Percentiles rank a stretch among this genome's conserved stretches.
phyloP scores from a whole-genome alignment of 2,797 vertebrate species.

The Esox masquinongy region DNA sequence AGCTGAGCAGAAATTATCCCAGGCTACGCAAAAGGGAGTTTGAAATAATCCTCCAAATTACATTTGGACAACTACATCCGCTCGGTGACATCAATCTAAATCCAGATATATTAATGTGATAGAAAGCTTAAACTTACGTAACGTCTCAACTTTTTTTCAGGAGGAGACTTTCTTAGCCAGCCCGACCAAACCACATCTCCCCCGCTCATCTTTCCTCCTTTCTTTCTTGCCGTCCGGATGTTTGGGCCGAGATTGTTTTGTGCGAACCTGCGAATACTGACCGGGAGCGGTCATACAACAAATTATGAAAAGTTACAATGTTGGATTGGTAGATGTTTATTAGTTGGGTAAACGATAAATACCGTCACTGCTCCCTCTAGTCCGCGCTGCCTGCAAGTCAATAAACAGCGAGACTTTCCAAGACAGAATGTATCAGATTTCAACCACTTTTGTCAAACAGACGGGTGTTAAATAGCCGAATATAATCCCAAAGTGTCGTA shows the following conservation, averaged over 20 bases:
- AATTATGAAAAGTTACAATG: slow-evolving; percentile 32
- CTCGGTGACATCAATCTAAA: slow-evolving; percentile 35
- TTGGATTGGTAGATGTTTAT: slow-evolving; percentile 14
- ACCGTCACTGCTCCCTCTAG: slow-evolving; percentile 59
- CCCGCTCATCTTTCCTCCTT: slow-evolving; percentile 84
- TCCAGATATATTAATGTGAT: slow-evolving; percentile 44
- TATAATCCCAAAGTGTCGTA: slow-evolving; percentile 12
- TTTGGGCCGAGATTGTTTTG: slow-evolving; percentile 43
- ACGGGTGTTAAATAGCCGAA: slow-evolving; percentile 17
- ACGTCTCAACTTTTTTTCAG: slow-evolving; percentile 99
- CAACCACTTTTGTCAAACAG: slow-evolving; percentile 40
- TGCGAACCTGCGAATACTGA: slow-evolving; percentile 44
- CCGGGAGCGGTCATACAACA: slow-evolving; percentile 18
- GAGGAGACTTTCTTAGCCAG: slow-evolving; percentile 97
- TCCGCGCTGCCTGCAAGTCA: slow-evolving; percentile 37
- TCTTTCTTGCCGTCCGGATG: slow-evolving; percentile 48
- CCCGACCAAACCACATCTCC: slow-evolving; percentile 94
- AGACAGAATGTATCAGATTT: slow-evolving; percentile 48
- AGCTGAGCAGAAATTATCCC: not conserved
- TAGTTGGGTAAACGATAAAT: slow-evolving; percentile 43
- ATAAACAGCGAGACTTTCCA: slow-evolving; percentile 40
- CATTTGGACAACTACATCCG: slow-evolving; percentile 30
- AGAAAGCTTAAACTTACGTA: slow-evolving; percentile 88
- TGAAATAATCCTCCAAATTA: slow-evolving; percentile 6
- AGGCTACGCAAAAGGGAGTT: slow-evolving; percentile 17